Conservation (phyloP, 1,140 invertebrate species). For the Cydia pomonella region DNA sequence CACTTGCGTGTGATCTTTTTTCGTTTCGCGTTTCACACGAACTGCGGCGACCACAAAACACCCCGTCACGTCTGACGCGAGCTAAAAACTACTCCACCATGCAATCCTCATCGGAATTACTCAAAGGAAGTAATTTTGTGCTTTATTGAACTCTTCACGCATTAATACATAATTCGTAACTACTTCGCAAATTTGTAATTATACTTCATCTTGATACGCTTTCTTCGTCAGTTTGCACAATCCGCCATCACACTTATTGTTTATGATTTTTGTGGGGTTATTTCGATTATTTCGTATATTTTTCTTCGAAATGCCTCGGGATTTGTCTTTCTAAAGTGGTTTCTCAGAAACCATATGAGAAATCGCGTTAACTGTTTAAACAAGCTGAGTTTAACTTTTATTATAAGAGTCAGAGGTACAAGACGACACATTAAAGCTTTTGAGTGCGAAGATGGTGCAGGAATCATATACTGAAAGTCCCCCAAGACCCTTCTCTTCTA, state of each 20-base stretch:
- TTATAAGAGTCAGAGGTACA: too few relatives aligned
- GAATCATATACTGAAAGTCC: too few relatives aligned
- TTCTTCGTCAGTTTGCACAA: conserved; percentile 44
- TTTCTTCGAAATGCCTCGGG: background rate
- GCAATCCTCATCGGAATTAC: conserved; percentile 44
- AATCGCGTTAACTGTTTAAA: conserved; percentile 7
- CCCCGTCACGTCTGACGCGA: conserved; percentile 29
- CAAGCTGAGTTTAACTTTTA: conserved; percentile 24
- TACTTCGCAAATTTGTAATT: conserved; percentile 45
- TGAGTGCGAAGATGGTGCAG: too few relatives aligned
- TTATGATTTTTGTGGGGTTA: conserved; percentile 10
- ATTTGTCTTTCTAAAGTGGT: conserved; percentile 2
- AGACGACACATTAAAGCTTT: too few relatives aligned
- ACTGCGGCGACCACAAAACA: conserved; percentile 17
- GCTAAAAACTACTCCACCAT: conserved; percentile 32
- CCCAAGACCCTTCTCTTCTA: too few relatives aligned
- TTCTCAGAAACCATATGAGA: conserved; percentile 9
- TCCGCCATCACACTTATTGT: conserved; percentile 8
- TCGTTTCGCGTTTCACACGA: conserved; percentile 21
- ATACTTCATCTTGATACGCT: conserved; percentile 56
- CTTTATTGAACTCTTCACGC: conserved; percentile 64
- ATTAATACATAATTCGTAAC: conserved; percentile 43
- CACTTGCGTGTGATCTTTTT: conserved; percentile 17
- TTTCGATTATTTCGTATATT: background rate
- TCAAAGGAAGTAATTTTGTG: conserved; percentile 63